Conservation (phyloP, 1,140 invertebrate genomes). For the Leptoteleia sp. region DNA sequence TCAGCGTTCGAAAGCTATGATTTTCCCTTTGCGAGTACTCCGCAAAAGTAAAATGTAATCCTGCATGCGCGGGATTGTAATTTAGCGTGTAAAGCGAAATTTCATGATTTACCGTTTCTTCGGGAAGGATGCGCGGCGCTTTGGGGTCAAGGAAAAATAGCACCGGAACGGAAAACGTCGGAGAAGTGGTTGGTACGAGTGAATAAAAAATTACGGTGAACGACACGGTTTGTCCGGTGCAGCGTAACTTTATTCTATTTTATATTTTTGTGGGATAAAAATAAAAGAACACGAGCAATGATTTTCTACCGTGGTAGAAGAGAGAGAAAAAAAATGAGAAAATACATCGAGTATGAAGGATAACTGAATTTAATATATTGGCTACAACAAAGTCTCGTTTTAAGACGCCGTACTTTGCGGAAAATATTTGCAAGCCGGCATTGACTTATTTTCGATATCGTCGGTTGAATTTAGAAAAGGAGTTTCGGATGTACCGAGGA, state of each 20-base stretch:
- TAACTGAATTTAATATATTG: no score
- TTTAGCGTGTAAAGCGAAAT: constrained; percentile 56
- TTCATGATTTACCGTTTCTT: constrained; percentile 58
- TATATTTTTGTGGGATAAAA: no score
- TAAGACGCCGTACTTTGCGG: no score
- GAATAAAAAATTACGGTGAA: no score
- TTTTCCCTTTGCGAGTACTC: constrained; percentile 1
- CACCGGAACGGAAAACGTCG: constrained; percentile 26
- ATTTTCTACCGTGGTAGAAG: no score
- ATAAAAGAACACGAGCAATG: no score
- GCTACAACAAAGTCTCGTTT: no score
- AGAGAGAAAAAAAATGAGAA: no score
- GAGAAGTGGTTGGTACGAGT: no score
- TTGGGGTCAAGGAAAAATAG: constrained; percentile 48
- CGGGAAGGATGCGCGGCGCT: constrained; percentile 49
- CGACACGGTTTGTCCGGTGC: no score
- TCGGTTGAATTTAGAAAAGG: constrained; percentile 24
- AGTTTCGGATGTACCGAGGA: constrained; percentile 11
- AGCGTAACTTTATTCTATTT: no score
- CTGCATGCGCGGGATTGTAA: constrained; percentile 29
- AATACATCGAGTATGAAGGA: no score
- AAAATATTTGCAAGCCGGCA: constrained; percentile 17
- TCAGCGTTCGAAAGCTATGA: background rate
- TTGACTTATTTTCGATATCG: constrained; percentile 33
- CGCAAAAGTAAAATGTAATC: constrained; percentile 31